These are phyloP conservation scores for Dendroctonus ponderosae DNA, from an alignment of 1,140 invertebrate genomes.

Conservation along the genomic window DNA sequence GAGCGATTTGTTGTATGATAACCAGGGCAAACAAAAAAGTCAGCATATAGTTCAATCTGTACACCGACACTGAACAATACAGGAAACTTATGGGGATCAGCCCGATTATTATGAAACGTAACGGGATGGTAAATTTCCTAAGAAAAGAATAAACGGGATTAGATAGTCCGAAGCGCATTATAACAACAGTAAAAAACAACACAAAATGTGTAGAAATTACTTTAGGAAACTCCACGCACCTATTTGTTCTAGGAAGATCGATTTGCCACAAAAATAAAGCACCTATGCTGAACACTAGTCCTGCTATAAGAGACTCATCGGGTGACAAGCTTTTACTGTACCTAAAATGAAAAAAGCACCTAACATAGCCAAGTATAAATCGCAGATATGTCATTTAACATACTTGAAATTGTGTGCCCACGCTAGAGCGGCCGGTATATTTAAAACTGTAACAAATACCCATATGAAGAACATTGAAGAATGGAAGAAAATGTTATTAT, in stretches of 20 bases:
- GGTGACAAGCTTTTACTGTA: conserved; percentile 53
- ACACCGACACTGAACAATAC: conserved; percentile 57
- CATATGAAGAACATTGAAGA: conserved; percentile 62
- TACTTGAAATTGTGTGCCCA: conserved; percentile 65
- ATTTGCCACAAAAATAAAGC: conserved; percentile 56
- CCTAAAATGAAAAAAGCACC: conserved; percentile 47
- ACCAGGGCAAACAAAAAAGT: conserved; percentile 55
- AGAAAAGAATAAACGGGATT: conserved; percentile 17
- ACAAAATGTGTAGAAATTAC: background rate
- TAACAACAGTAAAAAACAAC: background rate
- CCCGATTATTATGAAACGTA: conserved; percentile 54
- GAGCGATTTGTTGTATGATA: conserved; percentile 55
- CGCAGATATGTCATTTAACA: conserved; percentile 32
- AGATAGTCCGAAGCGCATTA: background rate
- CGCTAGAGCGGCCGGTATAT: conserved; percentile 57
- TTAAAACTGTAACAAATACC: conserved; percentile 55
- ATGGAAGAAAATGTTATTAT: conserved; percentile 59
- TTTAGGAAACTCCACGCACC: conserved; percentile 37
- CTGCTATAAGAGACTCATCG: conserved; percentile 55
- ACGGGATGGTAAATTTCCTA: conserved; percentile 55
- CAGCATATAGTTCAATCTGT: conserved; percentile 58
- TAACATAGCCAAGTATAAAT: conserved; percentile 23
- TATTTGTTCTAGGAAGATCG: conserved; percentile 53
- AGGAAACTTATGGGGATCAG: conserved; percentile 55
- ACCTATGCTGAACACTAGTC: conserved; percentile 53